Evolutionary conservation across 2,888 invertebrate species (phyloP).

Genomic region (Cantharis rustica): DNA sequence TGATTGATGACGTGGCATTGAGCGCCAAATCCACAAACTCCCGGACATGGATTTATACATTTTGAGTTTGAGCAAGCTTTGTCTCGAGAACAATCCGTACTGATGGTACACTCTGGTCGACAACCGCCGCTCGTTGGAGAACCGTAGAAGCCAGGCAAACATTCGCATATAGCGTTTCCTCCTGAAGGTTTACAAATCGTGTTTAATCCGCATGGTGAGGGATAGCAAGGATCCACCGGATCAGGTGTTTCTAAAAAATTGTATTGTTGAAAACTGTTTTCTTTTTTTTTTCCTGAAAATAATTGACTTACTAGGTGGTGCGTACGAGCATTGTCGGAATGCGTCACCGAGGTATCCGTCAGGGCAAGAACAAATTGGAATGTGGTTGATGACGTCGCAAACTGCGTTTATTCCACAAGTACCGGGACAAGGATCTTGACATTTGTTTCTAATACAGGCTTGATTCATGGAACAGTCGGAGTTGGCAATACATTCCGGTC

Average conservation of each 20-base stretch:
- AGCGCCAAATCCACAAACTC: slow-evolving; percentile 78
- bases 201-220: slow-evolving; percentile 77
- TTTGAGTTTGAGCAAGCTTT: slow-evolving; percentile 79
- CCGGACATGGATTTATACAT: slow-evolving; percentile 80
- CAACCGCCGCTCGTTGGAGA: slow-evolving; percentile 73
- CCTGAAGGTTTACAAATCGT: slow-evolving; percentile 67
- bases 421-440: slow-evolving; percentile 82
- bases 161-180: slow-evolving; percentile 71
- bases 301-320: slow-evolving; percentile 47
- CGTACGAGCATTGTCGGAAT: slow-evolving; percentile 57
- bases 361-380: slow-evolving; percentile 65
- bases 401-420: slow-evolving; percentile 84
- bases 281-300: neutral
- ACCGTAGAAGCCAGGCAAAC: slow-evolving; percentile 75
- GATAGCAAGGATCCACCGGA: slow-evolving; percentile 57
- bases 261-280: neutral
- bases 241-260: slow-evolving; percentile 41
- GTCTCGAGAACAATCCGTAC: slow-evolving; percentile 76
- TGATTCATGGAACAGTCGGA: slow-evolving; percentile 82
- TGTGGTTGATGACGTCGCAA: slow-evolving; percentile 73
- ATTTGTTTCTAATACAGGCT: slow-evolving; percentile 82
- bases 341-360: slow-evolving; percentile 61
- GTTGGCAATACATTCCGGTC: slow-evolving; percentile 85
- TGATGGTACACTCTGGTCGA: slow-evolving; percentile 81
- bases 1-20: slow-evolving; percentile 82